Evolutionary conservation across 2,888 invertebrate genomes (phyloP), one percentile per base, ranked within the genome.

Genomic region (Aplocera efformata): DNA sequence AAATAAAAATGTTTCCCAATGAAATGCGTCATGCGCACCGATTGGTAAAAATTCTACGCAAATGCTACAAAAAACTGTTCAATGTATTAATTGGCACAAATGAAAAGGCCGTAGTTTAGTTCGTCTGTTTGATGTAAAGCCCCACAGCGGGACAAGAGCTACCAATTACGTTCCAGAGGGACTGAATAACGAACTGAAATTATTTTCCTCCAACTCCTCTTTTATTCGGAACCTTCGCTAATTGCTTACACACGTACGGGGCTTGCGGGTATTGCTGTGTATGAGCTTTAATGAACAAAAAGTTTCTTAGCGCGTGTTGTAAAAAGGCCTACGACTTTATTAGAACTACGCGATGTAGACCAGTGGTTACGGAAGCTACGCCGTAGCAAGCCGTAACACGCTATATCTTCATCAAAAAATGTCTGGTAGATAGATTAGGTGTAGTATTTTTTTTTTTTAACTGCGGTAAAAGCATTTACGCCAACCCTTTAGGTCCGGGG

Each of bases 121-220:
- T 49, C 53, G 55, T 53, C 62, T 66, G 66, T 74, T 75, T 75
- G 71, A 74, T 69, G 68, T 72, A 60, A 50, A 57, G 50, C 57
- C 58, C 57, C 54, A 53, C 53, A 53, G 56, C 45, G 57, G 51
- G 54, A 60, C 58, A 54, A 61, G 65, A 64, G 64, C 62, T 60
- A 63, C 63, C 69, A 72, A 78, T 77, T 77, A 72, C 59, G 61
- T 51, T 58, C 60, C 60, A 50, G 56, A 54, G 60, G 63, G 59
- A 56, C 63, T 55, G 66, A 70, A 71, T 72, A 76, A 75, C 65
- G 71, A 69, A 72, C 64, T 60, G 58, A 59, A 70, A 74, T 73
- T 67, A 72, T 72, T 75, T 72, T 68, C 62, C 64, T 67, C 60
- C 48, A 57, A 56, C 58, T 68, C 63, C 60, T 67, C 66, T 70